phyloP scores from a whole-genome alignment of 2,888 invertebrate genomes.

The Mechanitis mazaeus region DNA sequence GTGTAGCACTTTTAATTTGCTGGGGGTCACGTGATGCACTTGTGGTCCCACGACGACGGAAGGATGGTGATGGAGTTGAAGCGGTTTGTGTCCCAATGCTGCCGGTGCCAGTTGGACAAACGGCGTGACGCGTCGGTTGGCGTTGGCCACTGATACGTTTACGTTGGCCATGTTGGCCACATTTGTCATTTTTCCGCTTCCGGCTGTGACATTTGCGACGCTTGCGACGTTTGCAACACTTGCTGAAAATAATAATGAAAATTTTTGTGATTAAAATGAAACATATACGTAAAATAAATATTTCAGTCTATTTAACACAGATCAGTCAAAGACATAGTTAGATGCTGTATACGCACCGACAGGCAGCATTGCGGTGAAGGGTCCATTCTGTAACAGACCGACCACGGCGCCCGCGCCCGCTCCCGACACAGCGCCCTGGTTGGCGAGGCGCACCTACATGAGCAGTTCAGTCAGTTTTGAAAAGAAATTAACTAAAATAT shows the following conservation, averaged over 20 bases:
- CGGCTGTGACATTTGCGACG: slow-evolving; percentile 28
- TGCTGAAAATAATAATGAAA: slow-evolving; percentile 16
- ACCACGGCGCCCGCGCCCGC: slow-evolving; percentile 38
- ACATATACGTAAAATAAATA: too few relatives aligned
- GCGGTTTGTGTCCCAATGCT: slow-evolving; percentile 41
- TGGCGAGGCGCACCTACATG: slow-evolving; percentile 58
- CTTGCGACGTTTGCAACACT: slow-evolving; percentile 25
- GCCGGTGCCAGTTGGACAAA: slow-evolving; percentile 47
- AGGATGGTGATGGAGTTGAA: slow-evolving; percentile 36
- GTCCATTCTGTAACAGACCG: slow-evolving; percentile 63
- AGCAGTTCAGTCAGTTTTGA: not conserved
- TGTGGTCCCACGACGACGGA: slow-evolving; percentile 47
- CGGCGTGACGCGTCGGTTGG: slow-evolving; percentile 42
- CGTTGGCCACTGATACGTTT: slow-evolving; percentile 25
- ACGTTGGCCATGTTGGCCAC: slow-evolving; percentile 27
- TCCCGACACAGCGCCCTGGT: slow-evolving; percentile 41
- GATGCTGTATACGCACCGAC: slow-evolving; percentile 38
- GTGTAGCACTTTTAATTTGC: slow-evolving; percentile 61
- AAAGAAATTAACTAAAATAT: too few relatives aligned
- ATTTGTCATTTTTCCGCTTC: slow-evolving; percentile 26
- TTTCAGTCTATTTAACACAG: too few relatives aligned
- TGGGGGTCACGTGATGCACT: slow-evolving; percentile 49
- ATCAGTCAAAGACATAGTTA: too few relatives aligned
- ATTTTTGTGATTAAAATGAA: too few relatives aligned
- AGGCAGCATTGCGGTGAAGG: slow-evolving; percentile 52